A percentile compares a stretch with the other conserved stretches of the same genome.
phyloP scores from a whole-genome alignment of 1,140 invertebrate genomes.

The Pectinophora gossypiella region DNA sequence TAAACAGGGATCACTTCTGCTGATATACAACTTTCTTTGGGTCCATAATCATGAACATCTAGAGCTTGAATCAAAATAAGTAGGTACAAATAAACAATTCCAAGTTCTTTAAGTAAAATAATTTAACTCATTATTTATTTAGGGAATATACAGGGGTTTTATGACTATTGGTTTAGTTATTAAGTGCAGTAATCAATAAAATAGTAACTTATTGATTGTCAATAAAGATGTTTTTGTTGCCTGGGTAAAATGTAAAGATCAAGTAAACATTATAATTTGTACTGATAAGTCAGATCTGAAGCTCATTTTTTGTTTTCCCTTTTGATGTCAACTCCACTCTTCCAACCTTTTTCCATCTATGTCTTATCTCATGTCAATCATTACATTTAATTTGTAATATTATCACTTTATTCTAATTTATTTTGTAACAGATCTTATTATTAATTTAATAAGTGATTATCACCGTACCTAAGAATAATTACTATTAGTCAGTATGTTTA shows the following conservation, averaged over 20 bases:
- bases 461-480: conserved; percentile 32
- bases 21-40: not conserved
- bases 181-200: too few relatives aligned
- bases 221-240: too few relatives aligned
- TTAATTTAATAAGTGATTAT: conserved; percentile 32
- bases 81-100: too few relatives aligned
- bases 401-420: conserved; percentile 34
- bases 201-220: too few relatives aligned
- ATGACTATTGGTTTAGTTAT: too few relatives aligned
- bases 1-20: not conserved
- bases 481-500: conserved; percentile 32
- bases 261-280: too few relatives aligned
- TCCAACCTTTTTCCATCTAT: not conserved
- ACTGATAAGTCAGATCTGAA: too few relatives aligned
- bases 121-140: too few relatives aligned
- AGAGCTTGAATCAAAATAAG: not conserved
- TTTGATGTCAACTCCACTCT: not conserved
- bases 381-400: conserved; percentile 25
- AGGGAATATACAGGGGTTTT: too few relatives aligned
- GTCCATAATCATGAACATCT: not conserved
- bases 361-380: not conserved
- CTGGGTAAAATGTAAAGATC: too few relatives aligned
- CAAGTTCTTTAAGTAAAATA: too few relatives aligned
- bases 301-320: not conserved
- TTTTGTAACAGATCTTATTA: conserved; percentile 42